Base-by-base conservation (phyloP, 2,113 vertebrate species). In the Gambusia affinis region DNA sequence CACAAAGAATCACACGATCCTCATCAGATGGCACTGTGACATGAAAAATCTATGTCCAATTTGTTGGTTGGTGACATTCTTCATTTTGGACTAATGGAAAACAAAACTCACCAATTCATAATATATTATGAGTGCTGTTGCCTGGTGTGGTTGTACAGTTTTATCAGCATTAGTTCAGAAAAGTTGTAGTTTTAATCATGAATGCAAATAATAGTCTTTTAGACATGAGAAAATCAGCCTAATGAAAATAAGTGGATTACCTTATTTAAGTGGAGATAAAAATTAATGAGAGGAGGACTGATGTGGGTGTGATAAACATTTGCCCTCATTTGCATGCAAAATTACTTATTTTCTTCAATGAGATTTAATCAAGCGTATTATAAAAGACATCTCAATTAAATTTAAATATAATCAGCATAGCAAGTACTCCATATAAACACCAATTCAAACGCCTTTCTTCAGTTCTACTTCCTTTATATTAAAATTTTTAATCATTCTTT, bases 1-100 rank as follows among this genome's bases (percentile, higher is more conserved):
- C 39, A 51, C 42, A 84, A 69, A n/a, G 42, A 87, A 75, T 83
- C 79, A 72, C 31, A 77, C 33, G 64, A 66, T 71, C 44, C 67
- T 31, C 76, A 74, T 76, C 75, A 78, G 51, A 33, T 60, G 80
- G 54, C 62, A n/a, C n/a, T 44, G 66, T 63, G 65, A 27, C 37
- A n/a, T 28, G 27, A 22, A 22, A 76, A 78, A 68, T 35, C 31
- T 27, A 22, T 67, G 39, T 73, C 64, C 60, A 66, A 73, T 54
- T 22, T 75, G 22, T 60, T 27, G 37, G 2, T 47, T 57, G 60
- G 73, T 12, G 35, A 80, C 29, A 27, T 28, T 54, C n/a, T 74
- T 60, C 24, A 14, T 39, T 12, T 22, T 72, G 37, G 37, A 28
- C 17, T 29, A 44, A 51, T 28, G 80, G 51, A 1, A 61, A 65